A percentile compares a stretch with the other conserved stretches of the same genome.
These are phyloP conservation scores for Ciconia boyciana DNA, from an alignment of 2,113 vertebrate genomes.

Conservation along the genomic window DNA sequence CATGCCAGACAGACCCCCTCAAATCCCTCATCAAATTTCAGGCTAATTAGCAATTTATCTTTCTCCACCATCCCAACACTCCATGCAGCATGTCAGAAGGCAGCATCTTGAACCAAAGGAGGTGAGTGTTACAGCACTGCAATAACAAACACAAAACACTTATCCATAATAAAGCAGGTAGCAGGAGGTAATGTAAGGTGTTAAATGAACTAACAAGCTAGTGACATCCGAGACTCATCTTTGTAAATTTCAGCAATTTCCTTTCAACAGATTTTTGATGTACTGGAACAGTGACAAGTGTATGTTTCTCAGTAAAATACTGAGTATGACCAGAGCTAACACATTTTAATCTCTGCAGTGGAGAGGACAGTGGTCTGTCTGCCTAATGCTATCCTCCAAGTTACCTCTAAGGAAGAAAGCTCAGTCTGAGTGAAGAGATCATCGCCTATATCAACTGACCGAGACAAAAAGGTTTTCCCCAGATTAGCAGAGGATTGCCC, in stretches of 20 bases:
- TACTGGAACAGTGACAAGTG: background rate
- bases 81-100: background rate
- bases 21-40: background rate
- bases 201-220: background rate
- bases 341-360: background rate
- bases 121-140: background rate
- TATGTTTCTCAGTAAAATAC: background rate
- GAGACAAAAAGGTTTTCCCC: conserved; percentile 28
- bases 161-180: background rate
- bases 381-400: background rate
- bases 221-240: background rate
- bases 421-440: background rate
- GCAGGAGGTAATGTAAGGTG: background rate
- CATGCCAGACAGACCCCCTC: background rate
- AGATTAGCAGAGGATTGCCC: conserved; percentile 34
- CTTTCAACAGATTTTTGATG: background rate
- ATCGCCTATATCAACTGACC: background rate
- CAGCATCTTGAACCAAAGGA: background rate
- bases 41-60: background rate
- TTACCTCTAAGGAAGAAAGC: background rate
- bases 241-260: background rate
- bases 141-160: background rate
- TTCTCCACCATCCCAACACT: background rate
- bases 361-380: background rate
- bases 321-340: background rate